A percentile compares a stretch with the other conserved stretches of the same genome.
phyloP scores from a whole-genome alignment of 2,888 invertebrate species.

The Prosapia bicincta region DNA sequence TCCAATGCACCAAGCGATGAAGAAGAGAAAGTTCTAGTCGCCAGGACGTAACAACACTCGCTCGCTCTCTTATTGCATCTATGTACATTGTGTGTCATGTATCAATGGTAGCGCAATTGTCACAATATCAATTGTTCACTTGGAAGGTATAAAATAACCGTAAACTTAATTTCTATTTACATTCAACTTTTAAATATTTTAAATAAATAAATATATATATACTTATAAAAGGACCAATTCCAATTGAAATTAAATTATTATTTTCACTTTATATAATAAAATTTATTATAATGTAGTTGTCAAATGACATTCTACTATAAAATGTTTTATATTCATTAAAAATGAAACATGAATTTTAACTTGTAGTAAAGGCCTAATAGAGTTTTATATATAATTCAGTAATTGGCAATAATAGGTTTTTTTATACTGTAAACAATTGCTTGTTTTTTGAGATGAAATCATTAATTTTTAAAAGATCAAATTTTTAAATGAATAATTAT shows the following conservation, averaged over 20 bases:
- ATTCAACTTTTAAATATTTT: not conserved
- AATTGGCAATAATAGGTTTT: not conserved
- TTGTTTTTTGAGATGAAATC: no score
- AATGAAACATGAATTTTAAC: not conserved
- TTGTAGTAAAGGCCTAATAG: not conserved
- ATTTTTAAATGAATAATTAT: not conserved
- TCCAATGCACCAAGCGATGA: constrained; percentile 24
- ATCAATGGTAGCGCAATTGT: not conserved
- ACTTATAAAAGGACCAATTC: not conserved
- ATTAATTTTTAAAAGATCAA: no score
- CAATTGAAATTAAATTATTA: not conserved
- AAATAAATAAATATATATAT: not conserved
- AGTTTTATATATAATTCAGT: not conserved
- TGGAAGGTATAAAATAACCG: no score
- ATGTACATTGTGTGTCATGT: not conserved
- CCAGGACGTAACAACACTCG: constrained; percentile 37
- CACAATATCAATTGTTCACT: not conserved
- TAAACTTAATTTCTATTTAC: not conserved
- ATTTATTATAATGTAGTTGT: no score
- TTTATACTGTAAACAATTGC: no score
- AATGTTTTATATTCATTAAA: not conserved
- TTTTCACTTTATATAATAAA: no score
- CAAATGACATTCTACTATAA: no score
- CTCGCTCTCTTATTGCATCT: constrained; percentile 3
- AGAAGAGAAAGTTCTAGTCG: constrained; percentile 35